Conservation (phyloP, 2,113 vertebrate species). For the Oryzias woworae region DNA sequence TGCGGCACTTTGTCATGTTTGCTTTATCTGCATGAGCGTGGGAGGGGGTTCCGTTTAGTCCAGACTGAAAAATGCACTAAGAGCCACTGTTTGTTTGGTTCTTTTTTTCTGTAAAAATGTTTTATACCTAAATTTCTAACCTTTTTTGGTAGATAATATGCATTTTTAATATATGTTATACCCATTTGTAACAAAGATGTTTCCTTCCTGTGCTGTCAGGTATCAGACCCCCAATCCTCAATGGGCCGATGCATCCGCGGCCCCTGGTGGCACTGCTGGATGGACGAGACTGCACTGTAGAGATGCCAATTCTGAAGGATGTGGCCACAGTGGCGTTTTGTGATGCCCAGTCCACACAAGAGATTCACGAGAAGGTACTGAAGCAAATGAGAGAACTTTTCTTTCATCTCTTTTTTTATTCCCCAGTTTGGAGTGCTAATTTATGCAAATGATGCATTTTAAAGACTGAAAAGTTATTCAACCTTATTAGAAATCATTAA, state of each 20-base stretch:
- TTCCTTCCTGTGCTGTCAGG: constrained; percentile 62
- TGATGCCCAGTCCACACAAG: constrained; percentile 91
- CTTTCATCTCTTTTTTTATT: no score
- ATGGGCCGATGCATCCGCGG: constrained; percentile 89
- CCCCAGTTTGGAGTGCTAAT: no score
- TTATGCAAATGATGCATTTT: no score
- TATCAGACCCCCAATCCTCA: constrained; percentile 88
- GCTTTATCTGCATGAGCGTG: constrained; percentile 19
- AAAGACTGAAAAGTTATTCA: no score
- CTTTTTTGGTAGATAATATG: background rate
- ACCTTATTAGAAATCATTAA: background rate
- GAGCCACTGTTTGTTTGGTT: background rate
- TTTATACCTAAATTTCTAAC: background rate
- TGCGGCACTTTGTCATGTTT: constrained; percentile 12
- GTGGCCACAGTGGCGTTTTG: constrained; percentile 92
- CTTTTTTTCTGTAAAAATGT: background rate
- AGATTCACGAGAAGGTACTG: constrained; percentile 90
- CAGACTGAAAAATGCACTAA: no score
- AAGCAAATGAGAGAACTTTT: no score
- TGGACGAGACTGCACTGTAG: constrained; percentile 89
- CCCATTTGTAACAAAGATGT: background rate
- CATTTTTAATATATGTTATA: background rate
- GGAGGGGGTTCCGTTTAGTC: background rate
- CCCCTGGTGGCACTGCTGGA: constrained; percentile 89
- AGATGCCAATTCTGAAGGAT: constrained; percentile 92